Base-by-base conservation (phyloP, 2,113 vertebrate genomes). In the Hoplias malabaricus region DNA sequence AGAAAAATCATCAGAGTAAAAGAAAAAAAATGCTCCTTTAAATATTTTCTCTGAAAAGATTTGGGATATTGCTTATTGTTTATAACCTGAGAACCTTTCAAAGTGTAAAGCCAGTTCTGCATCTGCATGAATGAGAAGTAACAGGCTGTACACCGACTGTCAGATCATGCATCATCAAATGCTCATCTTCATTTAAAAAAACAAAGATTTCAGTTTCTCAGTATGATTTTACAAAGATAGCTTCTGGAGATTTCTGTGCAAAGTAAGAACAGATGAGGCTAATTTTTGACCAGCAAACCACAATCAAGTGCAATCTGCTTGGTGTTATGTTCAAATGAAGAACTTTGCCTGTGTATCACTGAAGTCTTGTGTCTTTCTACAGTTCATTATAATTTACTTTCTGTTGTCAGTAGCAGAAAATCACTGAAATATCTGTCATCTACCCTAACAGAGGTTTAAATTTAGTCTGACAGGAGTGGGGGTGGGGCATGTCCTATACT, bases 221-320 rank as follows among this genome's bases (percentile, higher is more conserved):
- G 0, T 63, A 25, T 63, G 33, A 16, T 63, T 4, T n/a, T 9
- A 21, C 59, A 36, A 0, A 11, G 33, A 3, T 6, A 63, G 5
- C 31, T 11, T 21, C 5, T 48, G 54, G 54, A 61, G 36, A 13
- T 61, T 48, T 69, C 33, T 69, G 75, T 77, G 34, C n/a, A 27
- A 46, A 34, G 53, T 19, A 61, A 11, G 40, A 43, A 27, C 14
- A 77, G 29, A 48, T 59, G 31, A 61, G 19, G 4, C 56, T 77
- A 43, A 56, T 56, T 56, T 31, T 29, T 48, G 53, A 16, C 36
- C 50, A 27, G 40, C 40, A 77, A 42, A 70, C 66, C 50, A 42
- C 48, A 77, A 19, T 57, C 29, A 9, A n/a, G 53, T 46, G 31
- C 9, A 34, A 27, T n/a, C 23, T 25, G 11, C 12, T 48, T n/a